A percentile compares a stretch with the other conserved stretches of the same genome.
Evolutionary conservation across 2,113 vertebrate genomes (phyloP).

Genomic region (Cynopterus brachyotis): DNA sequence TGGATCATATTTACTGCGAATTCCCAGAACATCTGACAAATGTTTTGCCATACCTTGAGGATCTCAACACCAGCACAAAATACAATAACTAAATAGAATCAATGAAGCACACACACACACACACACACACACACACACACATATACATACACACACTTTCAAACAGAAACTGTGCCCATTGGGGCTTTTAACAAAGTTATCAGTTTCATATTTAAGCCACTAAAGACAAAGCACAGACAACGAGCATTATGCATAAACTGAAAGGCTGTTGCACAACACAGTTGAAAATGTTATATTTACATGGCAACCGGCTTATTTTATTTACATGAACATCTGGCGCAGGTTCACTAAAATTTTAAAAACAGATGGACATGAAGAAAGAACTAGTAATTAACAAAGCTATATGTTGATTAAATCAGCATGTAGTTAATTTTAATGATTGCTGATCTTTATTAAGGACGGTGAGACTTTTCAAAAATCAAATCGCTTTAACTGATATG

Average conservation of each 20-base stretch:
- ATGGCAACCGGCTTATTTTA: constrained; percentile 82
- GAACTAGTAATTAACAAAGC: constrained; percentile 86
- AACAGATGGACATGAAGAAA: constrained; percentile 86
- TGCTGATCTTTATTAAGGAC: constrained; percentile 78
- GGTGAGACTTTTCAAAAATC: constrained; percentile 70
- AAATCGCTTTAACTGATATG: constrained; percentile 4
- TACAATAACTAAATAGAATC: neutral
- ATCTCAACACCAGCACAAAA: neutral
- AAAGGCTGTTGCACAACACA: constrained; percentile 61
- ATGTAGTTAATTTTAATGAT: constrained; percentile 85
- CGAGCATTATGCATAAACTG: constrained; percentile 58
- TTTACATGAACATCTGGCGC: constrained; percentile 88
- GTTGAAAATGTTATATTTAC: constrained; percentile 79
- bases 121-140: neutral
- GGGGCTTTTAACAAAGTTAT: constrained; percentile 38
- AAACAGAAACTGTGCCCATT: neutral
- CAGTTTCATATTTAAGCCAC: constrained; percentile 49
- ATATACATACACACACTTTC: neutral
- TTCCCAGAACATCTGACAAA: neutral
- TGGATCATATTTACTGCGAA: neutral
- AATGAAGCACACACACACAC: neutral
- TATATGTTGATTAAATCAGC: constrained; percentile 87
- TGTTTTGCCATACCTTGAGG: neutral
- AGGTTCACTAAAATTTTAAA: constrained; percentile 83
- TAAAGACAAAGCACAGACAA: constrained; percentile 46